These are phyloP conservation scores for Rhodeus uyekii DNA, from an alignment of 2,797 vertebrate genomes.

Conservation along the genomic window DNA sequence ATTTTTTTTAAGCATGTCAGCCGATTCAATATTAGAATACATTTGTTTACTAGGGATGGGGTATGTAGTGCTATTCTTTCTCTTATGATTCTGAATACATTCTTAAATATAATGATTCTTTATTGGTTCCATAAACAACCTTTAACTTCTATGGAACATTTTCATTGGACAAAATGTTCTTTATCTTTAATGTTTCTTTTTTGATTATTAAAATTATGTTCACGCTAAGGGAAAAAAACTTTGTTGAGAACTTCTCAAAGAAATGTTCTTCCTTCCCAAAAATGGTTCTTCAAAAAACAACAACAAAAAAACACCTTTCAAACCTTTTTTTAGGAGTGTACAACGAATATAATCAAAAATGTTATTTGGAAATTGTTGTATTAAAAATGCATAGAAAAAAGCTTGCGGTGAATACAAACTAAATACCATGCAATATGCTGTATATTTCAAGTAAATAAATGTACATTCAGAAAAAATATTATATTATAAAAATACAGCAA, in stretches of 20 bases:
- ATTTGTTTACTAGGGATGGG: background rate
- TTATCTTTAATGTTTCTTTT: too few species aligned
- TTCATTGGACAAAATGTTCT: too few species aligned
- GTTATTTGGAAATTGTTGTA: background rate
- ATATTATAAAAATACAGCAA: background rate
- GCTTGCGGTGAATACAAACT: background rate
- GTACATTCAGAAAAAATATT: background rate
- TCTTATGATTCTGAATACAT: background rate
- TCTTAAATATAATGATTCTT: too few species aligned
- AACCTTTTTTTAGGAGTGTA: too few species aligned
- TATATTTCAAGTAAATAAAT: background rate
- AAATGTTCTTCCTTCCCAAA: too few species aligned
- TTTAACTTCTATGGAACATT: too few species aligned
- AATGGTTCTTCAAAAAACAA: too few species aligned
- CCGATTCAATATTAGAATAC: slow-evolving; percentile 12
- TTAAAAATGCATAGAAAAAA: background rate
- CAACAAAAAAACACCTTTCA: too few species aligned
- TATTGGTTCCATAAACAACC: too few species aligned
- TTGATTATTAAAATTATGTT: too few species aligned
- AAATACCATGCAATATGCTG: background rate
- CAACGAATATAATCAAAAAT: background rate
- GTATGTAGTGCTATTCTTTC: background rate
- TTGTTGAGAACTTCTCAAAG: too few species aligned
- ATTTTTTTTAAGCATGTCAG: background rate
- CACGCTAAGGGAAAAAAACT: too few species aligned